Evolutionary conservation across 2,888 invertebrate species (phyloP).

Genomic region (Philaethria dido): DNA sequence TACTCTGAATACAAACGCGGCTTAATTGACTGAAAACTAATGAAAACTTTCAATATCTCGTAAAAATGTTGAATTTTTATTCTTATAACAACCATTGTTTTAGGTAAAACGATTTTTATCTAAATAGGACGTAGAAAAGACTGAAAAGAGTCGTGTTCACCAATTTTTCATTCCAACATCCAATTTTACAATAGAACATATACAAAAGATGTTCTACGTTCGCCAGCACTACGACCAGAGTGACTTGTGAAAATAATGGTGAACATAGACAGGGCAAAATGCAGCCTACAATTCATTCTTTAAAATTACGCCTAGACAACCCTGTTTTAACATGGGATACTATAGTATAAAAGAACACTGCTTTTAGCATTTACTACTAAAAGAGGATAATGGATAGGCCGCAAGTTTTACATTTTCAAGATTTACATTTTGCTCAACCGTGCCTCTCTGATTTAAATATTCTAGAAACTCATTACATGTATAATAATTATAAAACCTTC

Average conservation of each 20-base stretch:
- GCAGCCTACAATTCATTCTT: slow-evolving; percentile 43
- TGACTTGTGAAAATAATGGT: slow-evolving; percentile 57
- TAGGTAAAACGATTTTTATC: background rate
- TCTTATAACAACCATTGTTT: too few species aligned
- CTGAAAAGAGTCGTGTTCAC: background rate
- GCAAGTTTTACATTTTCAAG: slow-evolving; percentile 28
- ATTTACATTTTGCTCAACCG: slow-evolving; percentile 19
- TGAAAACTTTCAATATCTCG: slow-evolving; percentile 16
- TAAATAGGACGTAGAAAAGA: too few species aligned
- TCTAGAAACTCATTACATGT: background rate
- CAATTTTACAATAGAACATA: slow-evolving; percentile 42
- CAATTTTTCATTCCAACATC: slow-evolving; percentile 35
- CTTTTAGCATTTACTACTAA: slow-evolving; percentile 32
- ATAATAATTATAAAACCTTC: slow-evolving; percentile 5
- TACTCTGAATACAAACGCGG: slow-evolving; percentile 7
- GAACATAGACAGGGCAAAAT: slow-evolving; percentile 58
- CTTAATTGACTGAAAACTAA: slow-evolving; percentile 17
- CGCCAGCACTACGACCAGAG: slow-evolving; percentile 51
- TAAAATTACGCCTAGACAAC: slow-evolving; percentile 37
- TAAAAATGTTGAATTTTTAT: too few species aligned
- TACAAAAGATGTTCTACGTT: slow-evolving; percentile 46
- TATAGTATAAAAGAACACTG: slow-evolving; percentile 34
- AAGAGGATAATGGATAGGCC: slow-evolving; percentile 38
- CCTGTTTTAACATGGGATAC: slow-evolving; percentile 27
- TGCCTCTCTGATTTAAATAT: slow-evolving; percentile 16